These are phyloP conservation scores for Calameuta filiformis DNA, from an alignment of 2,888 invertebrate genomes.

Conservation along the genomic window DNA sequence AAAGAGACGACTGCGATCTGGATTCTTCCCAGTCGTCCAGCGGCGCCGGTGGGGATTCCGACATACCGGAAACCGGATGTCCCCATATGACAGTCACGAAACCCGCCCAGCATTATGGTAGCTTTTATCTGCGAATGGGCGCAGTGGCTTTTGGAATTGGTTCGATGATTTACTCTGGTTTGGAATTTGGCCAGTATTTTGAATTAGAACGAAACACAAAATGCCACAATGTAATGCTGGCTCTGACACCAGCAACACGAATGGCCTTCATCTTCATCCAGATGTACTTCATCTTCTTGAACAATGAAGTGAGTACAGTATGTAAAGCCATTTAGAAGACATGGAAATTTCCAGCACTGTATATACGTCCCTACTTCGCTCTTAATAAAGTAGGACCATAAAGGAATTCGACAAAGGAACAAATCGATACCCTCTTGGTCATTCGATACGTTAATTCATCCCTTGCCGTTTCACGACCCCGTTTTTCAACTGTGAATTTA, in stretches of 20 bases:
- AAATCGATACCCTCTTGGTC: neutral
- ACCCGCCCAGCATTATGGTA: conserved; percentile 83
- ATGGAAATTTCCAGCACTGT: neutral
- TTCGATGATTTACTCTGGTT: conserved; percentile 95
- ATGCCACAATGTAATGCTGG: conserved; percentile 91
- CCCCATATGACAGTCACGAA: conserved; percentile 68
- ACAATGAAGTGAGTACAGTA: conserved; percentile 82
- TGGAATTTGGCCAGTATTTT: conserved; percentile 96
- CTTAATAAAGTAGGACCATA: neutral
- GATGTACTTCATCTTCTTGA: conserved; percentile 98
- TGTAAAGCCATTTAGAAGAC: neutral
- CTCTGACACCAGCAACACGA: conserved; percentile 89
- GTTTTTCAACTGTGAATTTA: neutral
- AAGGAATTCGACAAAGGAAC: neutral
- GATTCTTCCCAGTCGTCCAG: conserved; percentile 63
- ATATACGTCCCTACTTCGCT: neutral
- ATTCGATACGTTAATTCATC: neutral
- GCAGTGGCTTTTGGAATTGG: conserved; percentile 97
- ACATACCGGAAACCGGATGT: conserved; percentile 50
- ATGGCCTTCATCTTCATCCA: conserved; percentile 98
- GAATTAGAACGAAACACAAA: conserved; percentile 90
- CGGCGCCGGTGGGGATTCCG: conserved; percentile 60
- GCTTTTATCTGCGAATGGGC: conserved; percentile 92
- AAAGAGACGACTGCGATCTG: conserved; percentile 61
- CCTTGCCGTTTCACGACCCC: neutral